phyloP scores from a whole-genome alignment of 2,797 vertebrate genomes.

The Helarctos malayanus region DNA sequence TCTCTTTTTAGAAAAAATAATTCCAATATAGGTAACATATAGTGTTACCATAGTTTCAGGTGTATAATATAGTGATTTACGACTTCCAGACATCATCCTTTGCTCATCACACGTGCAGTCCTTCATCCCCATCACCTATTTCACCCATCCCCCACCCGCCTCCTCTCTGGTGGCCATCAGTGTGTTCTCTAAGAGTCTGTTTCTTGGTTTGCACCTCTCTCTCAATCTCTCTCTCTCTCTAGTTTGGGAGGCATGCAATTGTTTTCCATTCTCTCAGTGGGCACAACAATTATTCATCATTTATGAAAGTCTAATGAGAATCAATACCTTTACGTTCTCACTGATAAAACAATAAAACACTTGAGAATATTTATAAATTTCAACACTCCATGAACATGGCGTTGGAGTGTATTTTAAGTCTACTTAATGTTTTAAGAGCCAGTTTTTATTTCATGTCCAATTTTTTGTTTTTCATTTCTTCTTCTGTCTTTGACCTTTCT shows the following conservation, averaged over 20 bases:
- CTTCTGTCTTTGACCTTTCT: background rate
- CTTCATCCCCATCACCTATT: background rate
- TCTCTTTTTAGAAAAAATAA: background rate
- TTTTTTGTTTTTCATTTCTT: background rate
- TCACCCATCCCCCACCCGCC: background rate
- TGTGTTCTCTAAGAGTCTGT: background rate
- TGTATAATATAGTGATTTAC: background rate
- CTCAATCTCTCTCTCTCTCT: background rate
- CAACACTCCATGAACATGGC: background rate
- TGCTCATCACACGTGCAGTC: background rate
- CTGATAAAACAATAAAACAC: background rate
- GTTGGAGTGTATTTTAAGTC: background rate
- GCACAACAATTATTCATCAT: background rate
- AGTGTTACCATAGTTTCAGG: background rate
- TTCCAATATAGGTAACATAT: background rate
- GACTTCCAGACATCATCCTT: background rate
- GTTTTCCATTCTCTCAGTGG: background rate
- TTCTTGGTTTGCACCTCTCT: background rate
- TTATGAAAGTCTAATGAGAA: background rate
- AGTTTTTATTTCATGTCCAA: background rate
- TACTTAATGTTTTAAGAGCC: background rate
- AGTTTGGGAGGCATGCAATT: background rate
- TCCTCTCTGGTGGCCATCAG: background rate
- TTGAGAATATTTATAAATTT: background rate
- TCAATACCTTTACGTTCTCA: background rate